phyloP scores from a whole-genome alignment of 2,888 invertebrate genomes.

The Dryococelus australis region DNA sequence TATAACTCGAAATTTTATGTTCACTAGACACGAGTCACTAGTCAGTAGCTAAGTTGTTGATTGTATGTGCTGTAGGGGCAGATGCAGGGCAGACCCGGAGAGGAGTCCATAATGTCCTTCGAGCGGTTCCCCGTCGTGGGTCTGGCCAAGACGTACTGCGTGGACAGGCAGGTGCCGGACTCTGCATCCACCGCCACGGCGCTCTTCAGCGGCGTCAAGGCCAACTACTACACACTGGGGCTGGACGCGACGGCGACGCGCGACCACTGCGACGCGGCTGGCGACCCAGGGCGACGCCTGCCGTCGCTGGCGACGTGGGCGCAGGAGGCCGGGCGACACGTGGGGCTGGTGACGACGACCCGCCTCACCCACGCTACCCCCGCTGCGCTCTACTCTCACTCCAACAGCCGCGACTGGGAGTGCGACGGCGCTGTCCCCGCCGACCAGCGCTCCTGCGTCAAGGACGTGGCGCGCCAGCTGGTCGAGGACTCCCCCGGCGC shows the following conservation, averaged over 20 bases:
- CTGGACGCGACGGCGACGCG: constrained; percentile 56
- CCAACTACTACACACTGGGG: constrained; percentile 65
- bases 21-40: too few species aligned
- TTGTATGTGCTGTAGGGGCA: constrained; percentile 57
- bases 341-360: constrained; percentile 72
- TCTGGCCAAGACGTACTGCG: constrained; percentile 73
- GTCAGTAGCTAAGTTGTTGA: too few species aligned
- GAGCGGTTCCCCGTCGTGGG: constrained; percentile 69
- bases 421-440: constrained; percentile 58
- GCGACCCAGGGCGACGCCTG: constrained; percentile 47
- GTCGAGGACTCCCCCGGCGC: constrained; percentile 41
- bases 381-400: constrained; percentile 65
- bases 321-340: constrained; percentile 64
- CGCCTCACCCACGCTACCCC: constrained; percentile 73
- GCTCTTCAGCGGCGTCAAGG: constrained; percentile 68
- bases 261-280: constrained; percentile 18
- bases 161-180: constrained; percentile 74
- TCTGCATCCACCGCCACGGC: constrained; percentile 76
- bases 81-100: constrained; percentile 60
- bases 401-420: constrained; percentile 67
- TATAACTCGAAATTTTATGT: too few species aligned
- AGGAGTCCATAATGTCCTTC: constrained; percentile 66
- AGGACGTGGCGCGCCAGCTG: constrained; percentile 69
- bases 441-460: constrained; percentile 25
- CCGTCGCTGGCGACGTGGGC: constrained; percentile 67